Evolutionary conservation across 2,113 vertebrate genomes (phyloP), one percentile per base, ranked within the genome.

Genomic region (Dolichallabes microphthalmus): DNA sequence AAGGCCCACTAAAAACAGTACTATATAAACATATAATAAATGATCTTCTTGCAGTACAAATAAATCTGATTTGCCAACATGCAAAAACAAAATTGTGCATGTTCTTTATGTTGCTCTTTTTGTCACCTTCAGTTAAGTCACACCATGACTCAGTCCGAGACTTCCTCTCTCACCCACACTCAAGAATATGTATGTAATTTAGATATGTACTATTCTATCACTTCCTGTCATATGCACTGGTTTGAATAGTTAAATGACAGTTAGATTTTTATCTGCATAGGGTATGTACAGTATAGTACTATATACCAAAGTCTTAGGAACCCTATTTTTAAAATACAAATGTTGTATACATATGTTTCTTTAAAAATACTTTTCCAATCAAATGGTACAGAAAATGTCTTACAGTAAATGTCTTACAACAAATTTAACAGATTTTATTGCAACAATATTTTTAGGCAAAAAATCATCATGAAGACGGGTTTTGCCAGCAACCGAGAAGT

Each of bases 111-210:
- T 55, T 85, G 71, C n/a, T 27, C 4, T 45, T 50, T 85, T 68
- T 30, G 75, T 53, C 68, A 79, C 82, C 69, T 85, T 82, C 57
- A 83, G 61, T 83, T 80, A 63, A 86, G 71, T 84, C 88, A 82
- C 78, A 86, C 91, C 75, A 83, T 88, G 85, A 88, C 83, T 89
- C 80, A 87, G 83, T 83, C 55, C 75, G 84, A 87, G 82, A 82
- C 82, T 88, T 88, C 89, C 82, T 87, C 88, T 87, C 82, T 74
- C 69, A 90, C 86, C 84, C 82, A 89, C 84, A 82, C 60, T 73
- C 55, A 77, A 82, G 57, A 82, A 71, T 86, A 61, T 83, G 66
- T 84, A 90, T 80, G 55, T 87, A 84, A 87, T 90, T 82, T n/a
- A 87, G 82, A 81, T 66, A 86, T 82, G 79, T 83, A 86, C 84